Evolutionary conservation across 2,888 invertebrate genomes (phyloP).

Genomic region (Idaea biselata): DNA sequence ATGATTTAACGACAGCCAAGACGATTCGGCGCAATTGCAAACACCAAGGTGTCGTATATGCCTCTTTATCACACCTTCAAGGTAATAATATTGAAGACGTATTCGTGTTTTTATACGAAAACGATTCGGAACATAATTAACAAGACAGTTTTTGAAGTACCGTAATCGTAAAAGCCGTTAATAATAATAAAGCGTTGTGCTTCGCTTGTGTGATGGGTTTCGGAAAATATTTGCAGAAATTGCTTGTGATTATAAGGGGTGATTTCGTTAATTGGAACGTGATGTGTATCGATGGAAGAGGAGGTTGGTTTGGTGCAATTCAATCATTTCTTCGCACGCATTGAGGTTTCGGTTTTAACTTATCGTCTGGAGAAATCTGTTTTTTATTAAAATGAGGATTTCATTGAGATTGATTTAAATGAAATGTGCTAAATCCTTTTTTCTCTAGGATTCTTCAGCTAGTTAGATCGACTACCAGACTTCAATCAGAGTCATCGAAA

Average conservation of each 20-base stretch:
- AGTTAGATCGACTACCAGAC: too few relatives aligned
- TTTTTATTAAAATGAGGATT: not conserved
- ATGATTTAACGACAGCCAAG: constrained; percentile 22
- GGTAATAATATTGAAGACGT: not conserved
- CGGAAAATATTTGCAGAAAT: not conserved
- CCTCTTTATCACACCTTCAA: not conserved
- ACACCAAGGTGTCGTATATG: not conserved
- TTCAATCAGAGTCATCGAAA: too few relatives aligned
- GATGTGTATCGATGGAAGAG: not conserved
- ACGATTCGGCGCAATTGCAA: constrained; percentile 20
- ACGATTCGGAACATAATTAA: not conserved
- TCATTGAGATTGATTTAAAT: too few relatives aligned
- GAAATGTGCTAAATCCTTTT: too few relatives aligned
- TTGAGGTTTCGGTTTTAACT: not conserved
- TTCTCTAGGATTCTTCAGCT: too few relatives aligned
- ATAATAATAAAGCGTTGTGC: not conserved
- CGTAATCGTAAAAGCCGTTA: not conserved
- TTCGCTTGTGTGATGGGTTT: not conserved
- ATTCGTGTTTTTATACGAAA: not conserved
- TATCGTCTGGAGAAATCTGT: not conserved
- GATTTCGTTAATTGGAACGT: not conserved
- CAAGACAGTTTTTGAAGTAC: constrained; percentile 1
- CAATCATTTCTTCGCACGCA: not conserved
- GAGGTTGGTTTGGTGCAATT: not conserved
- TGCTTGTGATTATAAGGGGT: not conserved